Base-by-base conservation (phyloP, 2,888 invertebrate species). In the Leptopilina drosophilae region DNA sequence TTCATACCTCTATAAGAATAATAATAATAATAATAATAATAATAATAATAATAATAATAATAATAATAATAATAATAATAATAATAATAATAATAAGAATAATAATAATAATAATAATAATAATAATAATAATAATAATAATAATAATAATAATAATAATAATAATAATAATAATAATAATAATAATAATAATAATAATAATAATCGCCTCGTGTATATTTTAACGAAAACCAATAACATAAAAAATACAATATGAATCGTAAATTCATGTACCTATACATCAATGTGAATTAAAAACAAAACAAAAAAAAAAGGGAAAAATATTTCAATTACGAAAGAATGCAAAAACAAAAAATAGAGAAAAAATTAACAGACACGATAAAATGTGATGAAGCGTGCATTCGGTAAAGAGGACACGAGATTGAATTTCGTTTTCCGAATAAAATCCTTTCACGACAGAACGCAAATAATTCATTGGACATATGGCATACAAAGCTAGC, bases 401-500 rank as follows among this genome's bases (percentile, higher is more conserved):
- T 73, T 73, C 49, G 14, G 3, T 53, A n/a, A 73, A 56, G 33
- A n/a, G 73, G 33, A 33, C 53, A 73, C 9, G 73, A 56, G 56
- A 56, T 73, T 56, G 73, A 33, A 53, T 56, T 73, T 14, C 56
- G 33, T 56, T 73, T 40, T 26, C n/a, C 26, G 33, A 73, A 56
- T 40, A 73, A 73, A 73, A 56, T 49, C 56, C 56, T 73, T 73
- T 56, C 73, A 73, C 26, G 73, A 73, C 73, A 73, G 56, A 53
- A 33, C n/a, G 9, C 11, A 56, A 73, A 73, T 73, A 73, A 56
- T 33, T 56, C 26, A 53, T 26, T 73, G 73, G 33, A 14, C 56
- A 73, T 73, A 56, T 20, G 33, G 26, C 33, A 53, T 56, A 73
- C 56, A 73, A 73, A 73, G 73, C 73, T 56, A 73, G 73, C 73